These are phyloP conservation scores for Sebastes variabilis DNA, from an alignment of 2,797 vertebrate genomes.

Conservation along the genomic window DNA sequence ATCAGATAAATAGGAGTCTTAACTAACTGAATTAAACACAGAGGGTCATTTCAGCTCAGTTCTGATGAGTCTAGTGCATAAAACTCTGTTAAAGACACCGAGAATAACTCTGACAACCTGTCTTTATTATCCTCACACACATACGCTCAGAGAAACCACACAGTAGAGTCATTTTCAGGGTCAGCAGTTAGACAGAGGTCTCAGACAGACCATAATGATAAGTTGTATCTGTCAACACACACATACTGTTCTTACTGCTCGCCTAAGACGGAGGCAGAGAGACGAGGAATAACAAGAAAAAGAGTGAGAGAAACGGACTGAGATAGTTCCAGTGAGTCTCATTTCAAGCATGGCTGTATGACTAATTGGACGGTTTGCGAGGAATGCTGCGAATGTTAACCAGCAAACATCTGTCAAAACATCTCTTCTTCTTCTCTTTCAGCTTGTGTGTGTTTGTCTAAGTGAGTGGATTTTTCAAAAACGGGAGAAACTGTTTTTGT, in stretches of 20 bases:
- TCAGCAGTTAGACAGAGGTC: constrained; percentile 26
- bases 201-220: constrained; percentile 44
- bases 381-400: constrained; percentile 63
- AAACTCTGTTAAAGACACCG: neutral
- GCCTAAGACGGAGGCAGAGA: neutral
- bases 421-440: constrained; percentile 29
- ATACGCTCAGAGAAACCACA: constrained; percentile 21
- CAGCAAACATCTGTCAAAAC: constrained; percentile 60
- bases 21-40: neutral
- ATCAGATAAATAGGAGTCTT: neutral
- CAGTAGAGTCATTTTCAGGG: constrained; percentile 14
- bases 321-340: constrained; percentile 20
- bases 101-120: constrained; percentile 2
- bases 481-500: constrained; percentile 1
- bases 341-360: constrained; percentile 53
- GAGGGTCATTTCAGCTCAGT: neutral
- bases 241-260: neutral
- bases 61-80: neutral
- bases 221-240: constrained; percentile 14
- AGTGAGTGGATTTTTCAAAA: constrained; percentile 26
- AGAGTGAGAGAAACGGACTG: neutral
- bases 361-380: constrained; percentile 64
- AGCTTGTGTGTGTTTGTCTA: constrained; percentile 49
- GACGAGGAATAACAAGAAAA: neutral
- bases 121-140: constrained; percentile 14